phyloP scores from a whole-genome alignment of 2,888 invertebrate genomes.

The Phaedon cochleariae region DNA sequence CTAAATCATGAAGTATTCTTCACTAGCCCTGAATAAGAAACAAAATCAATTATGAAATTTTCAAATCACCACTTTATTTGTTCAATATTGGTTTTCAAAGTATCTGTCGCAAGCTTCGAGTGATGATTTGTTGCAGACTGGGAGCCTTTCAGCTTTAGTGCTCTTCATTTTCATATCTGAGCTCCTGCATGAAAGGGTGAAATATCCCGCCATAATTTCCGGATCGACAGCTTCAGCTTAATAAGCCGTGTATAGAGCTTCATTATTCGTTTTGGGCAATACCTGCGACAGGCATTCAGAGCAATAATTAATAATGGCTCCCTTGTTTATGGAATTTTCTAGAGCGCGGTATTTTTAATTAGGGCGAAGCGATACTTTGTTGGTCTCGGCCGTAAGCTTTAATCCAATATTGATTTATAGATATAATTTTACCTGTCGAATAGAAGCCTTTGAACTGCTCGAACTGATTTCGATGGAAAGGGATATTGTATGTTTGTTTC shows the following conservation, averaged over 20 bases:
- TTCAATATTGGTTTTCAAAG: neutral
- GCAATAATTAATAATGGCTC: conserved; percentile 4
- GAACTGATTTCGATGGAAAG: neutral
- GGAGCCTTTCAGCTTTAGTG: neutral
- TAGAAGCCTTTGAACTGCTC: neutral
- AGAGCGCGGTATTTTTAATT: conserved; percentile 19
- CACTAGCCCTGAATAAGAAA: too few species aligned
- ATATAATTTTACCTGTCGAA: conserved; percentile 6
- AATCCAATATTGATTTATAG: conserved; percentile 19
- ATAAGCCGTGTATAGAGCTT: conserved; percentile 16
- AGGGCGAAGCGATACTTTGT: conserved; percentile 7
- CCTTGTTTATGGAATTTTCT: conserved; percentile 7
- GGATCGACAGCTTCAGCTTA: conserved; percentile 1
- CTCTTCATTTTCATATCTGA: neutral
- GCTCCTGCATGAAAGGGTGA: conserved; percentile 10
- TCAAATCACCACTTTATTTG: too few species aligned
- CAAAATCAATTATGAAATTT: too few species aligned
- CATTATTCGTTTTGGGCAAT: conserved; percentile 15
- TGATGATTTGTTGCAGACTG: neutral
- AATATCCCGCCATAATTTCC: conserved; percentile 13
- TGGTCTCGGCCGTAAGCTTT: neutral
- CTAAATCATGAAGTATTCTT: too few species aligned
- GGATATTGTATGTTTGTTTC: too few species aligned
- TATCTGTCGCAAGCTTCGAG: neutral
- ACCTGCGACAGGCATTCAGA: conserved; percentile 11